Percentiles rank a stretch among this genome's conserved stretches.
phyloP scores from a whole-genome alignment of 2,888 invertebrate species.

The Bembecia ichneumoniformis region DNA sequence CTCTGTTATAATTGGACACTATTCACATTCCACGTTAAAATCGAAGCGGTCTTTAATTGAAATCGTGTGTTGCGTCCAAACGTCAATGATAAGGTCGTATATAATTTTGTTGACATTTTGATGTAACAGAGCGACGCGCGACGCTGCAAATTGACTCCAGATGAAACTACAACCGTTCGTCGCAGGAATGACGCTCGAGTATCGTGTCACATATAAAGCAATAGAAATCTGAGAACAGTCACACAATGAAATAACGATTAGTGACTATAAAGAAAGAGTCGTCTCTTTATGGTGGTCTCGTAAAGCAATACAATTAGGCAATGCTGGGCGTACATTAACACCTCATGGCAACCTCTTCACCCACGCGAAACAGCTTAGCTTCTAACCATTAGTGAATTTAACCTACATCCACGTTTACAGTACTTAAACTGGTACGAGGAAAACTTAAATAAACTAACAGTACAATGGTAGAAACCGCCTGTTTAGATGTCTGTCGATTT shows the following conservation, averaged over 20 bases:
- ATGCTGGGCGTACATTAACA: slow-evolving; percentile 61
- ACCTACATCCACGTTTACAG: slow-evolving; percentile 37
- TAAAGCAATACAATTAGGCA: slow-evolving; percentile 68
- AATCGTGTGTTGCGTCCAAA: slow-evolving; percentile 64
- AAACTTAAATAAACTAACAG: slow-evolving; percentile 18
- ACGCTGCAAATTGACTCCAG: slow-evolving; percentile 30
- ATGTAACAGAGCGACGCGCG: slow-evolving; percentile 14
- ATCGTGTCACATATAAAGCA: not conserved
- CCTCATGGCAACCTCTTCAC: slow-evolving; percentile 49
- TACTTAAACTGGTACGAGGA: slow-evolving; percentile 20
- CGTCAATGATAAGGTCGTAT: slow-evolving; percentile 49
- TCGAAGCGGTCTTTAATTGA: slow-evolving; percentile 65
- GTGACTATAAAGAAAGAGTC: slow-evolving; percentile 53
- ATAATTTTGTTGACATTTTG: slow-evolving; percentile 34
- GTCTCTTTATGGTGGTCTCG: slow-evolving; percentile 52
- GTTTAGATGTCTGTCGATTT: slow-evolving; percentile 23
- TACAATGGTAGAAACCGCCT: slow-evolving; percentile 30
- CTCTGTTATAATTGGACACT: slow-evolving; percentile 39
- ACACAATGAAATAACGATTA: slow-evolving; percentile 52
- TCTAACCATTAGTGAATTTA: slow-evolving; percentile 38
- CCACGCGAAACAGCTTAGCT: slow-evolving; percentile 46
- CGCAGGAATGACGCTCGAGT: no score
- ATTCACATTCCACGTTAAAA: slow-evolving; percentile 53
- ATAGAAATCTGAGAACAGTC: slow-evolving; percentile 7
- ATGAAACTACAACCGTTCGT: not conserved